These are phyloP conservation scores for Perithous albicinctus DNA, from an alignment of 2,888 invertebrate species.

Conservation along the genomic window DNA sequence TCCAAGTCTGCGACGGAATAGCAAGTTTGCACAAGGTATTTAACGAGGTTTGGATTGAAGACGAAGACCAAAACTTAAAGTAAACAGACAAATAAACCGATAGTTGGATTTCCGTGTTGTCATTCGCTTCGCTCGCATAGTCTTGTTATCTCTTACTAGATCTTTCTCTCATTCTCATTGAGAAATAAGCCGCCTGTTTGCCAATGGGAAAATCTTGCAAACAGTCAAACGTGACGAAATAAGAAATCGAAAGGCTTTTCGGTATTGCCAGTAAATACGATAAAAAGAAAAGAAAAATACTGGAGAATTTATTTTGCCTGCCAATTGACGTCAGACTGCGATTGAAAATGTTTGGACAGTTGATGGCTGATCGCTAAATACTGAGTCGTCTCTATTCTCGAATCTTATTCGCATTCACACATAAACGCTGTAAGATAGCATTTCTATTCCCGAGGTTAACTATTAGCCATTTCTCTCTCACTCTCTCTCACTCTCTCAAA, in stretches of 20 bases:
- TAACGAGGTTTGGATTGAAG: constrained; percentile 3
- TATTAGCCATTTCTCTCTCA: not conserved
- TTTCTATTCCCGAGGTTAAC: constrained; percentile 1
- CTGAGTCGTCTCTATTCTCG: constrained; percentile 33
- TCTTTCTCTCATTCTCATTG: constrained; percentile 16
- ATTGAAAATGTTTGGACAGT: not conserved
- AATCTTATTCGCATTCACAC: constrained; percentile 3
- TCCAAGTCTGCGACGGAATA: too few relatives aligned
- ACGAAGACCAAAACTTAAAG: not conserved
- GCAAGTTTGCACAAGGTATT: constrained; percentile 10
- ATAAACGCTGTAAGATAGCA: not conserved
- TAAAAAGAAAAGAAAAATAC: not conserved
- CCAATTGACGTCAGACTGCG: constrained; percentile 54
- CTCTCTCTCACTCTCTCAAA: too few relatives aligned
- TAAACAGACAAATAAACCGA: constrained; percentile 2
- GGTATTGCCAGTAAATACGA: constrained; percentile 17
- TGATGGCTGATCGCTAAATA: not conserved
- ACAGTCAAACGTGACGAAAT: not conserved
- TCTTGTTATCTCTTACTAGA: constrained; percentile 26
- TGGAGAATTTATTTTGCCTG: constrained; percentile 20
- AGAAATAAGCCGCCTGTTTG: constrained; percentile 15
- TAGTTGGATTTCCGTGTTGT: not conserved
- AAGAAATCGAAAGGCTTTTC: not conserved
- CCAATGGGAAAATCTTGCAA: not conserved
- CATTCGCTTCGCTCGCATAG: not conserved